A percentile compares a stretch with the other conserved stretches of the same genome.
Conservation (phyloP, 2,113 vertebrate genomes). For the Lampris incognitus region DNA sequence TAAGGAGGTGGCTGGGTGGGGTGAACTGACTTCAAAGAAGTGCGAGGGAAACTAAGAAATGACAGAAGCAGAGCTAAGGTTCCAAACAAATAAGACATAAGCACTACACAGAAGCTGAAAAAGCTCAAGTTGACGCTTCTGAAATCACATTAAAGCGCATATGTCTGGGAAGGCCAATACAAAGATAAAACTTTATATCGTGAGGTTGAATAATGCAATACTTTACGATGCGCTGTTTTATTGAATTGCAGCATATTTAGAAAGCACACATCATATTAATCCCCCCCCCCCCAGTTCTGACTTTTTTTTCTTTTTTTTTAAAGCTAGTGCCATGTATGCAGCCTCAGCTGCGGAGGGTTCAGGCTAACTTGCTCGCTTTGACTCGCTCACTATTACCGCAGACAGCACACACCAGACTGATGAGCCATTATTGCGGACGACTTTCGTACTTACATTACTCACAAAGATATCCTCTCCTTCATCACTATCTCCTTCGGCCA, state of each 20-base stretch:
- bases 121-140: too few species aligned
- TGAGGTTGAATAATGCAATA: too few species aligned
- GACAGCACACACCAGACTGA: background rate
- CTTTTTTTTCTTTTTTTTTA: background rate
- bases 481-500: conserved; percentile 84
- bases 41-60: too few species aligned
- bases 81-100: too few species aligned
- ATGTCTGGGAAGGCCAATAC: too few species aligned
- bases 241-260: too few species aligned
- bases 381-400: background rate
- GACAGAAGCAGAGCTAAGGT: too few species aligned
- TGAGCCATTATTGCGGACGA: rapidly evolving
- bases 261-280: background rate
- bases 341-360: conserved; percentile 45
- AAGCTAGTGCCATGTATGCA: conserved; percentile 9
- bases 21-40: background rate
- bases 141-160: too few species aligned
- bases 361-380: background rate
- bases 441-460: conserved; percentile 66
- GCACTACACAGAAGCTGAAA: too few species aligned
- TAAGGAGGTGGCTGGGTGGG: conserved; percentile 1
- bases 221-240: too few species aligned
- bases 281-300: background rate
- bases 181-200: too few species aligned
- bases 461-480: conserved; percentile 95